Evolutionary conservation across 2,888 invertebrate species (phyloP), one percentile per base, ranked within the genome.

Genomic region (Serripes groenlandicus): DNA sequence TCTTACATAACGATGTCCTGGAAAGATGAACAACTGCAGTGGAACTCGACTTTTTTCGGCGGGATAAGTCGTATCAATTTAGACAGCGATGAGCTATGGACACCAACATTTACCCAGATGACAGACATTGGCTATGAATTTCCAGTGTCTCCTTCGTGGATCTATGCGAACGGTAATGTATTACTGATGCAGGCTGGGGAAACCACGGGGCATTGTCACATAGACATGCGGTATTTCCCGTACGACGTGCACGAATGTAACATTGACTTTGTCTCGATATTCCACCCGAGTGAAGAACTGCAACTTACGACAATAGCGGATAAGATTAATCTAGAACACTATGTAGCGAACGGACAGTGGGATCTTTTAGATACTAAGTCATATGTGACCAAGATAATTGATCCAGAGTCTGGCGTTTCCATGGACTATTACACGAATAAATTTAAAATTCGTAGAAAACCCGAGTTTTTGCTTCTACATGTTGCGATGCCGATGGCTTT

Each of bases 231-330:
- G 11, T 62, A 21, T 34, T 62, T 62, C 34, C 62, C 62, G 3
- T 62, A 62, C 34, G 62, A 62, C 23, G 30, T 32, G 21, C 62
- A 62, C 34, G 62, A 62, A 34, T 62, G 62, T 62, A 62, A 62
- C 7, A 34, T 62, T 34, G 62, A 62, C n/a, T 34, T 62, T 3
- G 15, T 62, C 21, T 30, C 62, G 15, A 32, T 62, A 11, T 4
- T 62, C 5, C 62, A 62, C 35, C n/a, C 62, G 3, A 62, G 62
- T 62, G 62, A 34, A 7, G 62, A 62, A 23, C 3, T 62, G 15
- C n/a, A 18, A 21, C 7, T 62, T 21, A 32, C 32, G n/a, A 4
- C 30, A 18, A 21, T 62, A 7, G n/a, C 35, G 18, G n/a, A 62
- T 21, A 34, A 62, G 5, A 23, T 62, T 34, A 34, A 62, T 62